These are phyloP conservation scores for Diglossa brunneiventris DNA, from an alignment of 2,113 vertebrate species.

Conservation along the genomic window DNA sequence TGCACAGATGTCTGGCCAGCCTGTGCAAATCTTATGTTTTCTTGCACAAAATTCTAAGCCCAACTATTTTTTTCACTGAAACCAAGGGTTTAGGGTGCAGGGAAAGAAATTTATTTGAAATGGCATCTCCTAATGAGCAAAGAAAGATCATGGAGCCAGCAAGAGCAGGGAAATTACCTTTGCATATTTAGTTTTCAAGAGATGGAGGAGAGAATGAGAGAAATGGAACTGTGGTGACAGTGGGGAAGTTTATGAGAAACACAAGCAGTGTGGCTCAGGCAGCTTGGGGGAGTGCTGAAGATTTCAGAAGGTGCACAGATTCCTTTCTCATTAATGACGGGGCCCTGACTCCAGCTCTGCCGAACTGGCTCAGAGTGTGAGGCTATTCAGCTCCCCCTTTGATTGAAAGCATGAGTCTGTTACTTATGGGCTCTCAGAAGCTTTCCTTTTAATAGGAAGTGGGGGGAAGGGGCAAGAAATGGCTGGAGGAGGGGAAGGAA, in stretches of 20 bases:
- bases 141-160: neutral
- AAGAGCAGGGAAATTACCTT: neutral
- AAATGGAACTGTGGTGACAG: neutral
- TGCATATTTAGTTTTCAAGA: neutral
- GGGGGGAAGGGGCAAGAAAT: neutral
- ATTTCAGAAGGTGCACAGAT: constrained; percentile 40
- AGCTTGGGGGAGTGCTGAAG: neutral
- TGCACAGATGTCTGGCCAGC: neutral
- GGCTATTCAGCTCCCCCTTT: constrained; percentile 38
- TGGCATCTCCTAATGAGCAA: neutral
- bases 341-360: constrained; percentile 31
- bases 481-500: neutral
- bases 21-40: neutral
- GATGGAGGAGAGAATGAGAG: neutral
- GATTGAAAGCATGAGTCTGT: constrained; percentile 13
- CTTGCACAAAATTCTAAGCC: neutral
- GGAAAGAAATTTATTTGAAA: neutral
- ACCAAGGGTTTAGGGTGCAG: neutral
- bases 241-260: neutral
- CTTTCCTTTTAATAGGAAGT: neutral
- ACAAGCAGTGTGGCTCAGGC: neutral
- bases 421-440: neutral
- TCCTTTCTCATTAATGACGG: constrained; percentile 58
- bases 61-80: neutral
- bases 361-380: neutral